Evolutionary conservation across 2,113 vertebrate genomes (phyloP), one percentile per base, ranked within the genome.

Genomic region (Anarrhichthys ocellatus): DNA sequence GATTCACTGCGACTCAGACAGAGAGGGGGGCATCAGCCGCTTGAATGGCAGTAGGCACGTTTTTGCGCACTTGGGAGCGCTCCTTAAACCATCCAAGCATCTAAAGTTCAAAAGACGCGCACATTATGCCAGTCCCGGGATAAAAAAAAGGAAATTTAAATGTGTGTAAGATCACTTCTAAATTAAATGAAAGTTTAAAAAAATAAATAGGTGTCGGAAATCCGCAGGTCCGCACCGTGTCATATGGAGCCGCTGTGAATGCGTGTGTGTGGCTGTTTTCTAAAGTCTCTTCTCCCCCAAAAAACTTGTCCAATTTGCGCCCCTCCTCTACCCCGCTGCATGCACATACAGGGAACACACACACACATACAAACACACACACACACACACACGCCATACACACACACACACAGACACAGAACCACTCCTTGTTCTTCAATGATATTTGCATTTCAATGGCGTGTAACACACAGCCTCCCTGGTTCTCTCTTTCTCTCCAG

Each of bases 371-470:
- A 83, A 70, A 83, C 83, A 88, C 81, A 85, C 87, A 73, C 81
- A 72, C 73, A 79, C 69, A 79, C 77, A 76, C 81, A 82, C 79
- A 80, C 79, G 29, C 59, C 89, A 68, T 82, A 76, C 67, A 72
- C 58, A 72, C 67, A 72, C 58, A 72, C 82, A 82, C 78, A 81
- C 85, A 78, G 85, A 92, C 91, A 93, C 91, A 95, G 88, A 95
- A 94, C 94, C 94, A 92, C 95, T 95, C 94, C 95, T 95, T 96
- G 95, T 95, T 95, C 95, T 91, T 92, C 88, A 83, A 81, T 94
- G 89, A 94, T 93, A 96, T 96, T 96, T 95, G 95, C 95, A 96
- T 96, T 95, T 96, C 94, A 96, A 96, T 96, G 90, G 95, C 90
- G 88, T 93, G 93, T 93, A 94, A 95, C 95, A 95, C 94, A 92